Evolutionary conservation across 2,888 invertebrate species (phyloP).

Genomic region (Andrena camellia): DNA sequence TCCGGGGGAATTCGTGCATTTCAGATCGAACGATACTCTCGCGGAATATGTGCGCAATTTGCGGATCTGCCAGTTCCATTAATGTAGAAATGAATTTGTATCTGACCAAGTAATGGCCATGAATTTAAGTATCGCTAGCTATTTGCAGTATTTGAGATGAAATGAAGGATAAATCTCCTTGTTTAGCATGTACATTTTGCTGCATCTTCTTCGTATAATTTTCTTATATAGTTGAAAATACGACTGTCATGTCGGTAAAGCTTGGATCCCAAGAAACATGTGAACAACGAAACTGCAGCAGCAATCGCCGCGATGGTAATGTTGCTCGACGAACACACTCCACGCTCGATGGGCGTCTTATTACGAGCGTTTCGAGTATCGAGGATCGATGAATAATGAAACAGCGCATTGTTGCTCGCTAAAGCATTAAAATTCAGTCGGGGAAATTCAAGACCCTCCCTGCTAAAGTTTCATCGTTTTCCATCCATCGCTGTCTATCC

Average conservation of each 20-base stretch:
- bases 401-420: constrained; percentile 7
- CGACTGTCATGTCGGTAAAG: not conserved
- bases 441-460: not conserved
- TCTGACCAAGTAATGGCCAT: too few relatives aligned
- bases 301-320: not conserved
- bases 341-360: not conserved
- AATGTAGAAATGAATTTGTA: too few relatives aligned
- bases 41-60: not conserved
- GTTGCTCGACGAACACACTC: not conserved
- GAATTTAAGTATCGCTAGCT: too few relatives aligned
- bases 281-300: not conserved
- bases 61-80: too few relatives aligned
- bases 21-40: not conserved
- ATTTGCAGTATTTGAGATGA: too few relatives aligned
- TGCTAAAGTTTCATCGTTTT: constrained; percentile 22
- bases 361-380: constrained; percentile 3
- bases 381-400: constrained; percentile 12
- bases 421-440: constrained; percentile 15
- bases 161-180: too few relatives aligned
- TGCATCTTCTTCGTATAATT: not conserved
- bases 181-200: too few relatives aligned
- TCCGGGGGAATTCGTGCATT: not conserved
- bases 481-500: not conserved
- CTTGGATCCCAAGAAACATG: too few relatives aligned
- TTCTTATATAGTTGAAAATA: not conserved